Conservation (phyloP, 2,113 vertebrate genomes). For the Holacanthus passer region DNA sequence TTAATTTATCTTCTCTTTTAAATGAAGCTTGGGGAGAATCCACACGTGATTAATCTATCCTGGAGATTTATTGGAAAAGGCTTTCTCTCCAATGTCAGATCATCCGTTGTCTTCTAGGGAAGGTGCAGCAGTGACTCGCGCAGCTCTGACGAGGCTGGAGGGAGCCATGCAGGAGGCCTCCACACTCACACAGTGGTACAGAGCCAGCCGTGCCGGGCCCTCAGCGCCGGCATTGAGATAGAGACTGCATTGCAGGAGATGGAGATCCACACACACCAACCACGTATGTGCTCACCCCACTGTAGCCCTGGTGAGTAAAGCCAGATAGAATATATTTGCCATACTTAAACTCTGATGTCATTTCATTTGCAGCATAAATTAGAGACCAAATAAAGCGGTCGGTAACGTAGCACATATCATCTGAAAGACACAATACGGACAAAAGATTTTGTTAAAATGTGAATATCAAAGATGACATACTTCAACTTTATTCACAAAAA, state of each 20-base stretch:
- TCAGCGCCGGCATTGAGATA: slow-evolving; percentile 58
- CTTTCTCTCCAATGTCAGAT: slow-evolving; percentile 10
- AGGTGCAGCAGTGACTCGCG: slow-evolving; percentile 73
- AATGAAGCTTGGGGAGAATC: not conserved
- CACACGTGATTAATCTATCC: not conserved
- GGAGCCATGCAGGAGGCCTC: slow-evolving; percentile 32
- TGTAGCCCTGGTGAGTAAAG: slow-evolving; percentile 75
- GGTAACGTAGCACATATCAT: not conserved
- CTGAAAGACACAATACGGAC: not conserved
- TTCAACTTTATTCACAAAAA: not conserved
- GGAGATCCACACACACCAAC: slow-evolving; percentile 64
- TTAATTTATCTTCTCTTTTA: not conserved
- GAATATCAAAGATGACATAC: not conserved
- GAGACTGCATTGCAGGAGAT: slow-evolving; percentile 60
- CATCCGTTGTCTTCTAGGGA: slow-evolving; percentile 57
- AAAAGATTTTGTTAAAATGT: not conserved
- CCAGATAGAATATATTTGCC: not conserved
- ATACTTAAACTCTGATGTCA: not conserved
- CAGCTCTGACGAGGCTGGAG: slow-evolving; percentile 76
- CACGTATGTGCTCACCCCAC: slow-evolving; percentile 57
- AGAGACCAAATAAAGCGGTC: not conserved
- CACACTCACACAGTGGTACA: slow-evolving; percentile 65
- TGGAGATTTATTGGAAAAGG: not conserved
- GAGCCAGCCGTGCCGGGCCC: slow-evolving; percentile 55
- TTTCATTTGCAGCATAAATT: not conserved